Conservation (phyloP, 2,113 vertebrate genomes). For the Sakesphorus luctuosus region DNA sequence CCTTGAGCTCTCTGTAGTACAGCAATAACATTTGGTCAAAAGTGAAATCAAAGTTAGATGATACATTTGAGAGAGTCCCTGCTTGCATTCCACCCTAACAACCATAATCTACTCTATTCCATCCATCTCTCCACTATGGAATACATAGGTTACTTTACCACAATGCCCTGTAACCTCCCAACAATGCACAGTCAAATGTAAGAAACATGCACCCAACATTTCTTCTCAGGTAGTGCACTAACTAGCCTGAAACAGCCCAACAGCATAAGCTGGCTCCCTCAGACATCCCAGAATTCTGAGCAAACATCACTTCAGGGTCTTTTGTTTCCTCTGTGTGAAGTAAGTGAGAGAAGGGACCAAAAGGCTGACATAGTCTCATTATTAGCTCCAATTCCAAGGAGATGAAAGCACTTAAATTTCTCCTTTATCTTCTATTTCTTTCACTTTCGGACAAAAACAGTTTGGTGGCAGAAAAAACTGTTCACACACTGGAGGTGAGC, state of each 20-base stretch:
- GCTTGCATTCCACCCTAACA: not conserved
- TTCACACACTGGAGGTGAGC: not conserved
- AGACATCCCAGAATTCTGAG: not conserved
- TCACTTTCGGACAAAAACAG: not conserved
- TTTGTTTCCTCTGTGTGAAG: not conserved
- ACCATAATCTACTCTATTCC: not conserved
- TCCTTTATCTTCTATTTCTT: not conserved
- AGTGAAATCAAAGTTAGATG: not conserved
- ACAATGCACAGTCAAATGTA: not conserved
- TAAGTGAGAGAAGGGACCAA: not conserved
- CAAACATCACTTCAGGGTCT: not conserved
- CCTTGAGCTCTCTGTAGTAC: not conserved
- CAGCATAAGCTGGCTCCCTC: not conserved
- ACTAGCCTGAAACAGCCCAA: not conserved
- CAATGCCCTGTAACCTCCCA: not conserved
- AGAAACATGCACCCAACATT: fast-evolving
- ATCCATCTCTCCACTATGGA: not conserved
- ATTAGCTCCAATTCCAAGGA: not conserved
- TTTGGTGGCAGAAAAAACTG: not conserved
- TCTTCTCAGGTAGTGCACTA: not conserved
- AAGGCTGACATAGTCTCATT: not conserved
- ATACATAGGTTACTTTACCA: not conserved
- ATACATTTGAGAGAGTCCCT: not conserved
- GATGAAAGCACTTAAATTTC: not conserved
- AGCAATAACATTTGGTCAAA: not conserved